Base-by-base conservation (phyloP, 2,113 vertebrate species). In the Gorsachius goisagi region DNA sequence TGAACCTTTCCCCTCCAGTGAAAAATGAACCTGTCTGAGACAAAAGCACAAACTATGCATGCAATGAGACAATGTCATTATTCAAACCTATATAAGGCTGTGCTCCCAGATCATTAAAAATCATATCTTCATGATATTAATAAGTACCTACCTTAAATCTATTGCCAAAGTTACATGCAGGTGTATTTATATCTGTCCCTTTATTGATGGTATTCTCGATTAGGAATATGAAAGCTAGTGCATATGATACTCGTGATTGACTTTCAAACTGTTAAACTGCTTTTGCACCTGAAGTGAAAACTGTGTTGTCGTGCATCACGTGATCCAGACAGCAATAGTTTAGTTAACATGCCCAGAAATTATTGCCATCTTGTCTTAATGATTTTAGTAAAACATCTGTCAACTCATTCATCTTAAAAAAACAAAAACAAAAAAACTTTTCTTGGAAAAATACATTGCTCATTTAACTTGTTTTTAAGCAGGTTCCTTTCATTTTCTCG, bases 1-100 rank as follows among this genome's bases (percentile, higher is more conserved):
- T 98, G 98, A 98, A 98, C 98, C 98, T 98, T 98, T 98, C 98
- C 98, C 98, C 98, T 98, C 97, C 98, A 93, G 97, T 98, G 98
- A 98, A 98, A 98, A 98, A 98, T 98, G 98, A 98, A 98, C 98
- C 98, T 98, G 98, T 98, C 98, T 97, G 97, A 98, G 96, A 97
- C 97, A 97, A 98, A 98, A 98, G 98, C 98, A 98, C 97, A 98
- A 98, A 98, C 97, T 97, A 98, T 97, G 98, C 98, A 98, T 97
- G 97, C 98, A 96, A 96, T 76, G 97, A 98, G 98, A 97, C 98
- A 97, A 94, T 97, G 98, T 96, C 97, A 98, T 98, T 98, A 98
- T 98, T 98, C 98, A 98, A 97, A 95, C 97, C 95, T 97, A 96
- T 98, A 98, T 97, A 98, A 97, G 98, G 95, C 98, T 98, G 97